A percentile compares a stretch with the other conserved stretches of the same genome.
phyloP scores from a whole-genome alignment of 2,888 invertebrate species.

The Hydriomena furcata region DNA sequence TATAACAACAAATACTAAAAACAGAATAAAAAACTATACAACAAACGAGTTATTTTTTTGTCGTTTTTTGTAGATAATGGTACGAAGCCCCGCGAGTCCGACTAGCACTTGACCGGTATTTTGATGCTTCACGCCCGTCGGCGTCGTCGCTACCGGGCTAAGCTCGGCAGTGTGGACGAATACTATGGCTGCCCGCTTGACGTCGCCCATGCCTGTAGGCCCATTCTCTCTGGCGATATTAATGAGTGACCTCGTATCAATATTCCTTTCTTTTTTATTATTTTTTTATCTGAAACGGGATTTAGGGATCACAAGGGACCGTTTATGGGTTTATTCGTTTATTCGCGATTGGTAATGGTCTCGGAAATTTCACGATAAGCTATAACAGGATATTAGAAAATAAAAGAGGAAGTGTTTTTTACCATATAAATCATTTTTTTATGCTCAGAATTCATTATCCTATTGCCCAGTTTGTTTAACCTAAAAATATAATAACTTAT shows the following conservation, averaged over 20 bases:
- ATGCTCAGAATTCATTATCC: neutral
- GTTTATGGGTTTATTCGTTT: no score
- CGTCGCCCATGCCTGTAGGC: conserved; percentile 40
- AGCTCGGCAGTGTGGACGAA: no score
- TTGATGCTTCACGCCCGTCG: no score
- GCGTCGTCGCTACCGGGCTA: no score
- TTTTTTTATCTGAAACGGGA: conserved; percentile 23
- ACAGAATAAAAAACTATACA: no score
- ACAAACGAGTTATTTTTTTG: no score
- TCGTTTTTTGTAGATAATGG: no score
- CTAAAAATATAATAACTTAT: no score
- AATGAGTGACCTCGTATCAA: conserved; percentile 30
- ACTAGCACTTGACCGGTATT: no score
- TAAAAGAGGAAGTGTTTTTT: conserved; percentile 4
- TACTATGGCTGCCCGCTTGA: conserved; percentile 61
- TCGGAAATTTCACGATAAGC: conserved; percentile 16
- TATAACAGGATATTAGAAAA: conserved; percentile 15
- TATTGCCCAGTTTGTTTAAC: no score
- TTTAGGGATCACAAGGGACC: conserved; percentile 23
- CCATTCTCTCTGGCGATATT: conserved; percentile 29
- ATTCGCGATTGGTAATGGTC: conserved; percentile 20
- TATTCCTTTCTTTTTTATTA: conserved; percentile 24
- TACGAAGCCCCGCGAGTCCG: no score
- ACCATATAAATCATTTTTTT: neutral
- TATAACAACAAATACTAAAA: no score